Evolutionary conservation across 1,140 invertebrate genomes (phyloP), one percentile per base, ranked within the genome.

Genomic region (Bombyx mori): DNA sequence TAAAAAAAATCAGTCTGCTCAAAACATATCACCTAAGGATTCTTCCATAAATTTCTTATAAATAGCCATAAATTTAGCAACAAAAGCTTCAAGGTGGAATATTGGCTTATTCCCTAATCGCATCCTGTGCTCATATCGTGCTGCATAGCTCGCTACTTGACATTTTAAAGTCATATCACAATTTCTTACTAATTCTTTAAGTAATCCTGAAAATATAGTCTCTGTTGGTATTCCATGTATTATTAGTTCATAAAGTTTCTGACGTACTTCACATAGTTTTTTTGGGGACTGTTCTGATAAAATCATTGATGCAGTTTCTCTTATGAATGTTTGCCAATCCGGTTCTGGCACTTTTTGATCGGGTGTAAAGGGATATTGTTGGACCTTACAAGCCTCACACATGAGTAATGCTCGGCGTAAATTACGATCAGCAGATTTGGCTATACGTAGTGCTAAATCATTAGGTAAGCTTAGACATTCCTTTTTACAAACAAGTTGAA

Each of bases 21-120:
- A 86, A 70, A 86, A 86, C n/a, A 66, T 72, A 73, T 83, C 82
- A 64, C 79, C 77, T 26, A 86, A 44, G 7, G 79, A 90, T 66
- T 92, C 91, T 73, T 94, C 93, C 62, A 96, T 90, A 80, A 94
- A 96, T 69, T 92, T 92, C 69, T 96, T 96, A 83, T 98, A 99
- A 65, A 98, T 92, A 26, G 92, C 91, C 98, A 99, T 99, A 83
- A 98, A 99, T 66, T 95, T 94, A 5, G 96, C 97, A 57, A 98
- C 93, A 91, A 99, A 99, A 12, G 97, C 97, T 89, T 99, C 98
- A 45, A 99, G 89, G 84, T 99, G 97, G 73, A 97, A 98, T 69
- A 99, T 98, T n/a, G 93, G 90, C 88, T 99, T 99, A 59, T 94
- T 95, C 10, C 98, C 97, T 50, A 93, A 89, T 68, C 94, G 92